Evolutionary conservation across 2,888 invertebrate genomes (phyloP), one percentile per base, ranked within the genome.

Genomic region (Nomada ruficornis): DNA sequence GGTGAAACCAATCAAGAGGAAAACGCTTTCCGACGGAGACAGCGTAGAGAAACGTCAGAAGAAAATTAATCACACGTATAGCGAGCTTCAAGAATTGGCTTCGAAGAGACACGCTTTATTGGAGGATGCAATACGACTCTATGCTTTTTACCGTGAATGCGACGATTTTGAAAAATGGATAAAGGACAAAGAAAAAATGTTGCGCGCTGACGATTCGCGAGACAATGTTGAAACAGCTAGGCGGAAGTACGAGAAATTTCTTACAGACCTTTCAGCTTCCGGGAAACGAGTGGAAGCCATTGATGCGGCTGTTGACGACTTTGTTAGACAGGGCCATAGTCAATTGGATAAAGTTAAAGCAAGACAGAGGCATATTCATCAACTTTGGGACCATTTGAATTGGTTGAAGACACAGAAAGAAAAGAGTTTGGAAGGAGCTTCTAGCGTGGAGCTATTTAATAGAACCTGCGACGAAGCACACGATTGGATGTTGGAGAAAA

Each of bases 81-180:
- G 96, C 65, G 96, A 98, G 87, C 95, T 99, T 7, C 95, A 97
- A 73, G 96, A 97, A 77, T 95, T 98, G 80, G 98, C 98, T 0
- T 95, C 96, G 89, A 96, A 96, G 36, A 96, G 99, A 0, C 97
- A 97, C 84, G 96, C 97, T 0, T 96, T 98, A 55, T 95, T 99
- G 5, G 98, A 98, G 88, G 99, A 99, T 92, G 97, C 99, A 0
- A 98, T 98, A 89, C 96, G 98, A 88, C 94, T 99, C 77, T 99
- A 97, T 94, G 97, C 97, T 72, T 99, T 99, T 95, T 98, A 98
- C 94, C 96, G 98, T 13, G 99, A 99, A 92, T 99, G 99, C 94
- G 99, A 99, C 91, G 98, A 98, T 94, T 99, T 99, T 93, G 99
- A 99, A 94, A 96, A 96, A 89, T 99, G 99, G 99, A 98, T 99